Evolutionary conservation across 2,113 vertebrate species (phyloP).

Genomic region (Stomatorhinus ivindoensis): DNA sequence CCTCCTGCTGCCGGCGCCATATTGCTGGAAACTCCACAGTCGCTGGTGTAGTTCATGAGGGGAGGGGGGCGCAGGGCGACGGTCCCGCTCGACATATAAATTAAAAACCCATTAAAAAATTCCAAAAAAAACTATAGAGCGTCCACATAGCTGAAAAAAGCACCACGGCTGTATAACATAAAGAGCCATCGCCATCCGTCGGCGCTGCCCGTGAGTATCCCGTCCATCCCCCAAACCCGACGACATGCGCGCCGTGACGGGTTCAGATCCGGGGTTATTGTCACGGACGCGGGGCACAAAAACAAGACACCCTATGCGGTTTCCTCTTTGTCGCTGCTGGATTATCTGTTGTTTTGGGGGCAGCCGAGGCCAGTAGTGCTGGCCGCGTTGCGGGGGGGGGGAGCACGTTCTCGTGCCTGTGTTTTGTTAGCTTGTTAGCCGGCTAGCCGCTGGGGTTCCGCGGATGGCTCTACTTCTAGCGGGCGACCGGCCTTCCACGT

Average conservation of each 20-base stretch:
- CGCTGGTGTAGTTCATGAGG: conserved; percentile 17
- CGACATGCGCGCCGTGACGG: conserved; percentile 2
- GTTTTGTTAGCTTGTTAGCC: conserved; percentile 21
- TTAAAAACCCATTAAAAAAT: conserved; percentile 10
- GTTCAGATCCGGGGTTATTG: conserved; percentile 16
- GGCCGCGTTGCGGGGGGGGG: not conserved
- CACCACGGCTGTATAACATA: conserved; percentile 12
- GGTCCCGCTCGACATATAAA: conserved; percentile 17
- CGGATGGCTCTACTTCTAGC: not conserved
- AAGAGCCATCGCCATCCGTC: conserved; percentile 20
- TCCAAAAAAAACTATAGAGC: conserved; percentile 1
- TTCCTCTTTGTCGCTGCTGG: not conserved
- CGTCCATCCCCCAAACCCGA: conserved; percentile 2
- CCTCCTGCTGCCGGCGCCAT: conserved; percentile 16
- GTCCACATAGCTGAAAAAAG: conserved; percentile 15
- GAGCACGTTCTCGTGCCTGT: not conserved
- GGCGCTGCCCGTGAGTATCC: conserved; percentile 26
- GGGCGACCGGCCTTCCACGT: not conserved
- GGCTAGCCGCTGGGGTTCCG: not conserved
- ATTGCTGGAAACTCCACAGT: conserved; percentile 12
- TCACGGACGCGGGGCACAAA: not conserved
- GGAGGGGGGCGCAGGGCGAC: conserved; percentile 26
- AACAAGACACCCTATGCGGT: not conserved
- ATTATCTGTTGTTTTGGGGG: conserved; percentile 62
- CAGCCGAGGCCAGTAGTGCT: conserved; percentile 53